Conservation (phyloP, 2,797 vertebrate species). For the Phoebastria nigripes region DNA sequence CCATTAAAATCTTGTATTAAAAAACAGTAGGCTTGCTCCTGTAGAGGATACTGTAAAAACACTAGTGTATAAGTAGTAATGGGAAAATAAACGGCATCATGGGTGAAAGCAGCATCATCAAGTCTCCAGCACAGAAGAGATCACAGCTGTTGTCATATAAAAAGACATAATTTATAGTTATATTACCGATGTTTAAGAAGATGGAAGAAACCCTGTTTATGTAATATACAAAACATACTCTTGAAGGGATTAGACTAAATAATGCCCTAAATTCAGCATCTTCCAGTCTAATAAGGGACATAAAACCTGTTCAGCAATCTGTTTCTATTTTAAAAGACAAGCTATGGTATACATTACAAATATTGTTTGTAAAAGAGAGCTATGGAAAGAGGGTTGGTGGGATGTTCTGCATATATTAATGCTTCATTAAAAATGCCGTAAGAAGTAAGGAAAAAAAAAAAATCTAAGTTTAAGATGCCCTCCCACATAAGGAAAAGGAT, state of each 20-base stretch:
- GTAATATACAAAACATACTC: constrained; percentile 35
- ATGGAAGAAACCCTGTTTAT: constrained; percentile 51
- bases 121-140: constrained; percentile 1
- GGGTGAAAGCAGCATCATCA: not conserved
- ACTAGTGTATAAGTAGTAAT: not conserved
- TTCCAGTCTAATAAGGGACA: constrained; percentile 57
- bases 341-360: constrained; percentile 37
- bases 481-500: constrained; percentile 70
- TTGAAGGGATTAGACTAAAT: constrained; percentile 58
- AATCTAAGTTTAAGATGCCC: constrained; percentile 58
- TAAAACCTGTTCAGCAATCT: constrained; percentile 58
- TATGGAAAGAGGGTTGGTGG: constrained; percentile 47
- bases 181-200: not conserved
- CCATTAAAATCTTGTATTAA: not conserved
- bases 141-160: constrained; percentile 7
- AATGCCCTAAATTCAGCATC: constrained; percentile 59
- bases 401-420: constrained; percentile 57
- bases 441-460: constrained; percentile 54
- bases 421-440: constrained; percentile 68
- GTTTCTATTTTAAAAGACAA: constrained; percentile 58
- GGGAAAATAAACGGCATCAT: not conserved
- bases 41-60: constrained; percentile 20
- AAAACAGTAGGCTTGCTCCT: not conserved
- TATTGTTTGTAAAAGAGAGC: constrained; percentile 34
- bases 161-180: constrained; percentile 6